A percentile compares a stretch with the other conserved stretches of the same genome.
phyloP scores from a whole-genome alignment of 2,888 invertebrate genomes.

The Chymomyza fuscimana region DNA sequence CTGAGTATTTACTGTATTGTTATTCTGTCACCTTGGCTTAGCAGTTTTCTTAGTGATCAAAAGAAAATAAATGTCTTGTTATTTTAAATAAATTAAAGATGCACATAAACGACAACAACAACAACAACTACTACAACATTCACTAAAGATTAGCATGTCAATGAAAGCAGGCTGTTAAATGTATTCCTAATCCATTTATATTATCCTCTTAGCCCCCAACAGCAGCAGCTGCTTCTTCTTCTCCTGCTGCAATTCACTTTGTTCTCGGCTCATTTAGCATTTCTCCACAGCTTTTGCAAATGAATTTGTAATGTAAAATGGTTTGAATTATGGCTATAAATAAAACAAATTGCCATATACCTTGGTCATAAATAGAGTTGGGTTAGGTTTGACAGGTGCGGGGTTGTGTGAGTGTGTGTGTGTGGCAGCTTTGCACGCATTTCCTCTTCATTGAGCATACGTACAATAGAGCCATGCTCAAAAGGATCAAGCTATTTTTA shows the following conservation, averaged over 20 bases:
- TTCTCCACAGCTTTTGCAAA: neutral
- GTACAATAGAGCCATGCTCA: slow-evolving; percentile 28
- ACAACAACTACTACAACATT: neutral
- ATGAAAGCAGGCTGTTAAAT: slow-evolving; percentile 4
- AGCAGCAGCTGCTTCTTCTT: neutral
- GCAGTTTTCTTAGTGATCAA: neutral
- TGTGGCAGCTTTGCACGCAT: slow-evolving; percentile 37
- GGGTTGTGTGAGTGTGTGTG: neutral
- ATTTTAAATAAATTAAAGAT: slow-evolving; percentile 29
- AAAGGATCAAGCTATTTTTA: slow-evolving; percentile 66
- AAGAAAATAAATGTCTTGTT: slow-evolving; percentile 25
- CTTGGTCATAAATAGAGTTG: neutral
- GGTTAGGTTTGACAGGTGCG: neutral
- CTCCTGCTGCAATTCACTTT: neutral
- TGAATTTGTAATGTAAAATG: slow-evolving; percentile 2
- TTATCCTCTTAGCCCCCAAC: neutral
- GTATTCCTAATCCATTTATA: neutral
- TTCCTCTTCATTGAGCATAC: slow-evolving; percentile 58
- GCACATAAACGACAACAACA: slow-evolving; percentile 2
- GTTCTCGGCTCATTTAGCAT: neutral
- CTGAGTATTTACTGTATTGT: neutral
- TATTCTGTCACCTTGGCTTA: neutral
- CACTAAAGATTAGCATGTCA: neutral
- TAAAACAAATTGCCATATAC: slow-evolving; percentile 3
- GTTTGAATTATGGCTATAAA: neutral